These are phyloP conservation scores for Sminthurides bifidus DNA, from an alignment of 1,140 invertebrate genomes.

Conservation along the genomic window DNA sequence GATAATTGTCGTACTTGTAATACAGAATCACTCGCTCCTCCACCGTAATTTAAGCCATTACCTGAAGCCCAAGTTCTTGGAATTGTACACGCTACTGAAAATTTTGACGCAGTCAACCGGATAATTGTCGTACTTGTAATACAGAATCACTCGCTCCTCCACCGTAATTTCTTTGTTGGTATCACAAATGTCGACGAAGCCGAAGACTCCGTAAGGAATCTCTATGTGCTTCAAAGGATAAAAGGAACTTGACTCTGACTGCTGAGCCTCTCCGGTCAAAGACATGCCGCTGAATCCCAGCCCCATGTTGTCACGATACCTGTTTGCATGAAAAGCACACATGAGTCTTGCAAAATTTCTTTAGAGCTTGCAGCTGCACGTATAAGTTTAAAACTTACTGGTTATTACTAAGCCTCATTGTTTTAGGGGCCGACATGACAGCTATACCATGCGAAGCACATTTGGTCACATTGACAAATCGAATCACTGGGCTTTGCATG, in stretches of 20 bases:
- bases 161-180: constrained; percentile 80
- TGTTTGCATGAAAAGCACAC: constrained; percentile 36
- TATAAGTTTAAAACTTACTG: constrained; percentile 35
- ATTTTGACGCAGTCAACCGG: constrained; percentile 97
- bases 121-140: constrained; percentile 94
- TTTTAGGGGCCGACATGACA: constrained; percentile 72
- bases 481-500: constrained; percentile 67
- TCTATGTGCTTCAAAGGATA: constrained; percentile 67
- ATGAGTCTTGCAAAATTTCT: too few relatives aligned
- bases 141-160: constrained; percentile 80
- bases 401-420: constrained; percentile 47
- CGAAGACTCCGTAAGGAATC: constrained; percentile 89
- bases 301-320: constrained; percentile 71
- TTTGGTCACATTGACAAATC: constrained; percentile 66
- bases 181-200: constrained; percentile 91
- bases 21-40: constrained; percentile 60
- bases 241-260: constrained; percentile 74
- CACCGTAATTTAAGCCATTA: constrained; percentile 64
- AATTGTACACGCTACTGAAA: constrained; percentile 68
- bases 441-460: constrained; percentile 87
- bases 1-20: neutral
- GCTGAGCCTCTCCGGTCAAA: constrained; percentile 81
- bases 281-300: constrained; percentile 78
- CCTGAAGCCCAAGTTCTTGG: constrained; percentile 77
- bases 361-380: too few relatives aligned